These are phyloP conservation scores for Tetranychus urticae DNA, from an alignment of 1,140 invertebrate genomes.

Conservation along the genomic window DNA sequence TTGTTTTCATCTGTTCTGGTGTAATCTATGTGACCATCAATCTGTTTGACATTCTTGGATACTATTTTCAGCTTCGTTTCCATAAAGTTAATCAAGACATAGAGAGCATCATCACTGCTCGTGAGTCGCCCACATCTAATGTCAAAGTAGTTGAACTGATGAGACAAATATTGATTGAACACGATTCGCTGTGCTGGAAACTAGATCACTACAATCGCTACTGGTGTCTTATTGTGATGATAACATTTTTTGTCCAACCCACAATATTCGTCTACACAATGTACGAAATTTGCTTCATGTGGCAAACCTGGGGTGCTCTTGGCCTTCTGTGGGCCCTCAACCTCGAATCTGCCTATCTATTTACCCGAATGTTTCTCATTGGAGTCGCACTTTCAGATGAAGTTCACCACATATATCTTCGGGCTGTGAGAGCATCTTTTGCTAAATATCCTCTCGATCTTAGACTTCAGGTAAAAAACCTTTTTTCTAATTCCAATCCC, in stretches of 20 bases:
- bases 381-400: constrained; percentile 3
- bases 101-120: constrained; percentile 2
- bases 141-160: constrained; percentile 1
- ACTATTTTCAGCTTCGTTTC: constrained; percentile 6
- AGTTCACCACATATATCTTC: not conserved
- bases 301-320: not conserved
- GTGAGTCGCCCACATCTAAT: not conserved
- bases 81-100: constrained; percentile 8
- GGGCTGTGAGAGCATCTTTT: not conserved
- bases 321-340: constrained; percentile 1
- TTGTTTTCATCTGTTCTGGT: not conserved
- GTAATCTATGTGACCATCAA: not conserved
- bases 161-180: constrained; percentile 4
- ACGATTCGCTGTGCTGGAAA: constrained; percentile 6
- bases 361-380: constrained; percentile 3
- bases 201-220: constrained; percentile 5
- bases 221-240: constrained; percentile 4
- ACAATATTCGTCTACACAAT: constrained; percentile 1
- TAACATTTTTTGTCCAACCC: not conserved
- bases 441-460: not conserved
- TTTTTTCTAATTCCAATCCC: too few species aligned
- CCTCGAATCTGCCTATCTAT: constrained; percentile 5
- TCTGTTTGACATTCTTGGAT: constrained; percentile 4
- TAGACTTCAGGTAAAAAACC: not conserved
- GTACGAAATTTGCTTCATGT: constrained; percentile 17